Conservation (phyloP, 2,888 invertebrate genomes). For the Trachelus tabidus region DNA sequence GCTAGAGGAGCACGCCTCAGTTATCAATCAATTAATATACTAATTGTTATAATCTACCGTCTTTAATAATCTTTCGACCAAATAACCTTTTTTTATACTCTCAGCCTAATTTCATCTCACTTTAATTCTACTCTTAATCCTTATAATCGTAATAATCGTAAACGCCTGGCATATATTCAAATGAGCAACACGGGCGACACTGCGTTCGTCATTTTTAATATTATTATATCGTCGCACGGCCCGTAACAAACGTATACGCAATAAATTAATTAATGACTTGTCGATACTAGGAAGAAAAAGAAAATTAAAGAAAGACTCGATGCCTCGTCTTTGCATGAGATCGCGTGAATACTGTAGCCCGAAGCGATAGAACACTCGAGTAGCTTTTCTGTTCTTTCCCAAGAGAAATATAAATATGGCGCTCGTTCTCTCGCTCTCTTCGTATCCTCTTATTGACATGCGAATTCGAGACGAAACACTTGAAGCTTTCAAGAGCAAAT, state of each 20-base stretch:
- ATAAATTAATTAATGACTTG: constrained; percentile 38
- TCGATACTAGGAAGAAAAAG: not conserved
- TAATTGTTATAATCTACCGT: not conserved
- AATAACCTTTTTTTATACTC: not conserved
- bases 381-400: not conserved
- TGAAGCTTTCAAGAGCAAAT: not conserved
- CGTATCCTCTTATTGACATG: not conserved
- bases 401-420: not conserved
- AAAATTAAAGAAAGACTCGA: not conserved
- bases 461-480: not conserved
- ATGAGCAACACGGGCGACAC: not conserved
- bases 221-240: not conserved
- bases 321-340: constrained; percentile 28
- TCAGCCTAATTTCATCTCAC: not conserved
- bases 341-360: constrained; percentile 44
- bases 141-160: not conserved
- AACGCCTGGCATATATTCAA: not conserved
- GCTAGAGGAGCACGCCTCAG: not conserved
- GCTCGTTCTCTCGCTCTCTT: not conserved
- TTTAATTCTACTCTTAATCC: not conserved
- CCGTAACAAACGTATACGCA: constrained; percentile 26
- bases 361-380: constrained; percentile 38
- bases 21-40: not conserved
- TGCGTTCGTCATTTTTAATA: not conserved
- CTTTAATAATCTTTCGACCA: not conserved